These are phyloP conservation scores for Dasypolia templi DNA, from an alignment of 2,888 invertebrate genomes.

Conservation along the genomic window DNA sequence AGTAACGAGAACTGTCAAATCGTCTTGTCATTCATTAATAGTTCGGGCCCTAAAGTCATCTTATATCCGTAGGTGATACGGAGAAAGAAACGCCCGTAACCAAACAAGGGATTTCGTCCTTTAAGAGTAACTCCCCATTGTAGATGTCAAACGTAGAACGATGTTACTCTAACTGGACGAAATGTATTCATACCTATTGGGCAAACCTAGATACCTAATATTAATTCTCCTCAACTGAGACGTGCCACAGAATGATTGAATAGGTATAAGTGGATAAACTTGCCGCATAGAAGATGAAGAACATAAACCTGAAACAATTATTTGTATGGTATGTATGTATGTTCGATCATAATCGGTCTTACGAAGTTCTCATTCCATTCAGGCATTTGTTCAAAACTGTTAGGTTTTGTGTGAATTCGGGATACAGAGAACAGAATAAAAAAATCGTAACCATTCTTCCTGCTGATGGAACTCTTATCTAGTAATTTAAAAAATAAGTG, in stretches of 20 bases:
- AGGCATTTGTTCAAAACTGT: background rate
- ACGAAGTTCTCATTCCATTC: background rate
- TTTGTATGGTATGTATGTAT: background rate
- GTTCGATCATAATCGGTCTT: background rate
- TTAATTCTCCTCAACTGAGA: constrained; percentile 13
- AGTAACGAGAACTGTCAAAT: background rate
- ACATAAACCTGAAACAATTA: background rate
- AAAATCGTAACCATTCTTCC: no score
- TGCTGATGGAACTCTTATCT: background rate
- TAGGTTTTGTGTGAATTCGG: background rate
- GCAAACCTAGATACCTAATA: background rate
- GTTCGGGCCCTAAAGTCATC: background rate
- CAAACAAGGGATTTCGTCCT: no score
- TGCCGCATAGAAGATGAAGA: background rate
- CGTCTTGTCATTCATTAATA: background rate
- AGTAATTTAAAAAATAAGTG: background rate
- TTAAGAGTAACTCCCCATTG: no score
- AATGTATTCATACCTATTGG: background rate
- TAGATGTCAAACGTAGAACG: background rate
- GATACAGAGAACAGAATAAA: background rate
- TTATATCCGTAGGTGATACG: background rate
- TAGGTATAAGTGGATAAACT: background rate
- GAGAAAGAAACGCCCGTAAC: background rate
- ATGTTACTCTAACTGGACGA: background rate
- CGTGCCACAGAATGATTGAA: constrained; percentile 22